phyloP scores from a whole-genome alignment of 1,140 invertebrate species.

The Drosophila bipectinata region DNA sequence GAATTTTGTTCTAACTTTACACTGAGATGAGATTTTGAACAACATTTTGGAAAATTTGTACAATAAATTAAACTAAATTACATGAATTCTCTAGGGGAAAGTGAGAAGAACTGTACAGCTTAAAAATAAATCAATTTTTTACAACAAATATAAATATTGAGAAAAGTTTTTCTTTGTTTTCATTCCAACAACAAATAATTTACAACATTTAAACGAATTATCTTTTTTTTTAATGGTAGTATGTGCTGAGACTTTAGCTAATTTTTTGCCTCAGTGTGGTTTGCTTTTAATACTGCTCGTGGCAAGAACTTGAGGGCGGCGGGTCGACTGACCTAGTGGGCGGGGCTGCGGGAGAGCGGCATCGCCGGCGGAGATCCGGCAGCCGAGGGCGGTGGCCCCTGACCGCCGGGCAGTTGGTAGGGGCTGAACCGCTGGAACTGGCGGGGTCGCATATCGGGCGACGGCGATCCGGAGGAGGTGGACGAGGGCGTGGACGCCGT shows the following conservation, averaged over 20 bases:
- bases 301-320: constrained; percentile 45
- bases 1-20: constrained; percentile 69
- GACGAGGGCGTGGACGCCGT: constrained; percentile 78
- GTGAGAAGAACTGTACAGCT: constrained; percentile 60
- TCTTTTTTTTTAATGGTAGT: background rate
- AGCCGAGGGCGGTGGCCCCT: constrained; percentile 38
- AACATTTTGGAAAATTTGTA: constrained; percentile 73
- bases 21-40: constrained; percentile 80
- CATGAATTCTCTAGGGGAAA: constrained; percentile 52
- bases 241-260: background rate
- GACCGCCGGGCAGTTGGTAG: constrained; percentile 72
- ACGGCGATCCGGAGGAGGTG: constrained; percentile 81
- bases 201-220: constrained; percentile 69
- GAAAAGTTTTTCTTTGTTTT: constrained; percentile 12
- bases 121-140: constrained; percentile 50
- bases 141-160: constrained; percentile 57
- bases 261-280: constrained; percentile 16
- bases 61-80: constrained; percentile 71
- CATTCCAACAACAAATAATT: constrained; percentile 72
- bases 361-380: constrained; percentile 53
- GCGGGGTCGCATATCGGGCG: constrained; percentile 82
- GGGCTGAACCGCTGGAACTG: constrained; percentile 83
- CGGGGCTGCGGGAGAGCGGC: constrained; percentile 68
- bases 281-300: constrained; percentile 71
- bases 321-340: constrained; percentile 55